Conservation (phyloP, 2,797 vertebrate species). For the Coluber constrictor region DNA sequence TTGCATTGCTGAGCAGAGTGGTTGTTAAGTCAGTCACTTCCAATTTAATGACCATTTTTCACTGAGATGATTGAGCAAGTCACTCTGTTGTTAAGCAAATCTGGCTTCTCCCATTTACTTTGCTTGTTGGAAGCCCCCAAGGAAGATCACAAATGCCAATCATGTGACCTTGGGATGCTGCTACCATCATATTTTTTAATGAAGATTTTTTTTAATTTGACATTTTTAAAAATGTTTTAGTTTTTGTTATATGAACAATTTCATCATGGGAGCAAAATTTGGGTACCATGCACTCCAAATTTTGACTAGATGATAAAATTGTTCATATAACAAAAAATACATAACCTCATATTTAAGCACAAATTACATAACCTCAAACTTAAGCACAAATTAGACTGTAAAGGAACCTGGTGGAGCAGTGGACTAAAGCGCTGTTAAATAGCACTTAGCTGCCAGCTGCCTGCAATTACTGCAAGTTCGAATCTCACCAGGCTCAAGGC, state of each 20-base stretch:
- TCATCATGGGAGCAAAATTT: not conserved
- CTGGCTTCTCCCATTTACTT: not conserved
- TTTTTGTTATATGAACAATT: not conserved
- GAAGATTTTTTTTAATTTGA: not conserved
- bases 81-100: not conserved
- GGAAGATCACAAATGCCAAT: not conserved
- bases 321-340: not conserved
- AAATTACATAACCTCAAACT: not conserved
- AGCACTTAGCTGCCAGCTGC: too few species aligned
- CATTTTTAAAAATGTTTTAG: not conserved
- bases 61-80: not conserved
- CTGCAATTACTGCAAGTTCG: too few species aligned
- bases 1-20: not conserved
- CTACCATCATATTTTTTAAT: not conserved
- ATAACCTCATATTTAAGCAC: not conserved
- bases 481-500: too few species aligned
- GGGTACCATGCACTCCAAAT: not conserved
- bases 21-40: not conserved
- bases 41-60: not conserved
- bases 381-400: too few species aligned
- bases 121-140: not conserved
- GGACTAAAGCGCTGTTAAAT: too few species aligned
- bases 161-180: not conserved
- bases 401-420: too few species aligned
- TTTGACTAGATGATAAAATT: not conserved